These are phyloP conservation scores for Lophius piscatorius DNA, from an alignment of 2,113 vertebrate species.

Conservation along the genomic window DNA sequence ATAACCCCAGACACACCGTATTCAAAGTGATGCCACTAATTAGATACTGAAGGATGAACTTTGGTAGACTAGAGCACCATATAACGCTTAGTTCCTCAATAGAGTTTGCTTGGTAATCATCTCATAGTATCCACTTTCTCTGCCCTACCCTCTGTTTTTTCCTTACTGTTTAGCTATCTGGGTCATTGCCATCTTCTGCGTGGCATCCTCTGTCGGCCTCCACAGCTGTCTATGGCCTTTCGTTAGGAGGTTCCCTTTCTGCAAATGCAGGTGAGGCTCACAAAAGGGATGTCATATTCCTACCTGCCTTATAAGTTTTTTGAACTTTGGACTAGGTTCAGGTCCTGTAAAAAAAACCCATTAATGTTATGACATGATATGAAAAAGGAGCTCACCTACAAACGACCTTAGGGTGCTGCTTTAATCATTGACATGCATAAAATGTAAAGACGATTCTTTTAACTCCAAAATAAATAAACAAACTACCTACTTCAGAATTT, in stretches of 20 bases:
- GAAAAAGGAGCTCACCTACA: too few relatives aligned
- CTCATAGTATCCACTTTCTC: background rate
- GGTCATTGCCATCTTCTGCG: conserved; percentile 93
- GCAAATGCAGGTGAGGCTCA: conserved; percentile 88
- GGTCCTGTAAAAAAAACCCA: too few relatives aligned
- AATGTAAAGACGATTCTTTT: too few relatives aligned
- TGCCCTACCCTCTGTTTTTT: background rate
- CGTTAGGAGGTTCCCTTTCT: conserved; percentile 87
- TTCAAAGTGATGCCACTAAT: background rate
- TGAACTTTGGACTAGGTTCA: too few relatives aligned
- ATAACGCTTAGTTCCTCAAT: background rate
- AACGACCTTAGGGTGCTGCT: too few relatives aligned
- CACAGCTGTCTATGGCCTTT: conserved; percentile 93
- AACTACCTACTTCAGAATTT: too few relatives aligned
- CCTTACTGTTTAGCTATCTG: conserved; percentile 82
- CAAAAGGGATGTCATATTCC: background rate
- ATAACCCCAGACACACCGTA: background rate
- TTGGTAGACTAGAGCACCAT: background rate
- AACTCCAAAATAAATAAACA: too few relatives aligned
- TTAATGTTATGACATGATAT: too few relatives aligned
- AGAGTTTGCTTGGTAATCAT: background rate
- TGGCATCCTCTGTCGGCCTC: conserved; percentile 92
- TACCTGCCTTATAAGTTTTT: background rate
- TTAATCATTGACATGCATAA: too few relatives aligned
- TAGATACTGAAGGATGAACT: background rate